Evolutionary conservation across 2,888 invertebrate genomes (phyloP), one percentile per base, ranked within the genome.

Genomic region (Entomobrya multifasciata): DNA sequence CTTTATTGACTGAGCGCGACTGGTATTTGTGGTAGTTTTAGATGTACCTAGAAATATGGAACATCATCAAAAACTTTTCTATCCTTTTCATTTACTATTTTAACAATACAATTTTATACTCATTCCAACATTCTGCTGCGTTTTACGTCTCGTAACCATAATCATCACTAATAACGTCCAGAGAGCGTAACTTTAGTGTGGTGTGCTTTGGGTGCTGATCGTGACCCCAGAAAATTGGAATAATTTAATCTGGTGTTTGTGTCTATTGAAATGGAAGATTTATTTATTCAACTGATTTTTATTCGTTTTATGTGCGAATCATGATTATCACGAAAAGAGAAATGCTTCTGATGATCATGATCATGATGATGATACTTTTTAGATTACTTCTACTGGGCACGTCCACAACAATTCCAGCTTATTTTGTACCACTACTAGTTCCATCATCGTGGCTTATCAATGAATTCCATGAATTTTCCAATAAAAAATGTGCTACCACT

Each of bases 261-360:
- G 30, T 17, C 15, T n/a, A n/a, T 22, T 65, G 44, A 67, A 67
- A 65, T 13, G 44, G 70, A 78, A 78, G n/a, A n/a, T n/a, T n/a
- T n/a, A 79, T 85, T 79, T 78, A 36, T 44, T 60, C 85, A 85
- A 85, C 78, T 85, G 85, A 85, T 78, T 78, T 85, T 77, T 67
- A 57, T 78, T 79, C 85, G 60, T 15, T 57, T 83, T 83, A 81
- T 82, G 62, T 74, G 74, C 52, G 57, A 60, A 57, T 76, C 83
- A 83, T 47, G 72, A 17, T 27, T 41, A 62, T 36, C 36, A 17
- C 44, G 67, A 67, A 41, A 22, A 30, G 20, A 20, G 20, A 67
- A 67, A 44, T n/a, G 22, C 44, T 67, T 25, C 20, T 25, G 22
- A 67, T 11, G 60, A n/a, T n/a, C n/a, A 10, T 74, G 47, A 72